Evolutionary conservation across 2,888 invertebrate species (phyloP).

Genomic region (Lasioglossum leucozonium): DNA sequence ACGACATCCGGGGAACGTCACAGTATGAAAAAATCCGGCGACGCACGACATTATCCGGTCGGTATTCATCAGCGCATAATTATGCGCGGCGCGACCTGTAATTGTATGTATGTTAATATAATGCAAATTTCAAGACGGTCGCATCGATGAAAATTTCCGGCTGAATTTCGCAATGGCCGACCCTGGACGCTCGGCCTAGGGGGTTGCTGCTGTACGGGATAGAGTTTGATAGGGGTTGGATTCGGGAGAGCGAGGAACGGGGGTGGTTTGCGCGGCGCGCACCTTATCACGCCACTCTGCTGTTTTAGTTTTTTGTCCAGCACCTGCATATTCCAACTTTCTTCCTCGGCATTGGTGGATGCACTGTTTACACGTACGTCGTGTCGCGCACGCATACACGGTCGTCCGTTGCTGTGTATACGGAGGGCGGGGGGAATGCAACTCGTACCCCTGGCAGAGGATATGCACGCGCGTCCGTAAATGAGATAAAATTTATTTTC

Average conservation of each 20-base stretch:
- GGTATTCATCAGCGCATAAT: slow-evolving; percentile 10
- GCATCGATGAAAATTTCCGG: slow-evolving; percentile 40
- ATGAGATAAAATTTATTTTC: slow-evolving; percentile 53
- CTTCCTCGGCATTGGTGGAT: slow-evolving; percentile 36
- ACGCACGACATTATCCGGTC: too few species aligned
- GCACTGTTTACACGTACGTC: slow-evolving; percentile 27
- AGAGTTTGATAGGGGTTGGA: slow-evolving; percentile 64
- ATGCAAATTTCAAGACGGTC: slow-evolving; percentile 23
- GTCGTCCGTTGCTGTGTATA: background rate
- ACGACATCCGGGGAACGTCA: background rate
- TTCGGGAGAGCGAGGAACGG: slow-evolving; percentile 24
- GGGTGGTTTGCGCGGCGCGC: slow-evolving; percentile 45
- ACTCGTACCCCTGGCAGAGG: slow-evolving; percentile 26
- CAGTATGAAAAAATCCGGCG: background rate
- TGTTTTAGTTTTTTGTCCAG: slow-evolving; percentile 64
- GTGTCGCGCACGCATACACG: background rate
- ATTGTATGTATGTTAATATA: slow-evolving; percentile 18
- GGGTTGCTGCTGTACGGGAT: slow-evolving; percentile 35
- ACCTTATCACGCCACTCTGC: slow-evolving; percentile 66
- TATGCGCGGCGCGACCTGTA: background rate
- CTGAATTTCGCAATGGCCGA: slow-evolving; percentile 45
- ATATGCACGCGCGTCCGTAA: slow-evolving; percentile 24
- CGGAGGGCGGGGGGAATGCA: slow-evolving; percentile 23
- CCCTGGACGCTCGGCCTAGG: slow-evolving; percentile 50
- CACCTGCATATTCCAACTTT: slow-evolving; percentile 62